Evolutionary conservation across 2,888 invertebrate species (phyloP).

Genomic region (Digitonthophagus gazella): DNA sequence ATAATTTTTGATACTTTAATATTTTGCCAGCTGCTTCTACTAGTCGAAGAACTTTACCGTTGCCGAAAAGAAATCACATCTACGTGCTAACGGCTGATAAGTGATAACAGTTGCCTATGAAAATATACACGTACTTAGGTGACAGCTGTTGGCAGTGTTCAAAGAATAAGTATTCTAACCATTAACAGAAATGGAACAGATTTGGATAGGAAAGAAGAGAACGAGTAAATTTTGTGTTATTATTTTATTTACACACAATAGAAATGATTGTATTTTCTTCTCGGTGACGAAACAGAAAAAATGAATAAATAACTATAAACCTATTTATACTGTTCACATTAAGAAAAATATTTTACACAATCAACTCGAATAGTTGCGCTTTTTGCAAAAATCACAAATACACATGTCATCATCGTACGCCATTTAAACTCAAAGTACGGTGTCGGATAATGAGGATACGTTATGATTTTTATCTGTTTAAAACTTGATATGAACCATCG

Average conservation of each 20-base stretch:
- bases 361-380: constrained; percentile 29
- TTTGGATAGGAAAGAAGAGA: neutral
- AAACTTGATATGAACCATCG: neutral
- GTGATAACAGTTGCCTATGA: too few species aligned
- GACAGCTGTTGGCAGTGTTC: too few species aligned
- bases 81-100: too few species aligned
- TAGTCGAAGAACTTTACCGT: too few species aligned
- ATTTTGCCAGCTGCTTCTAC: too few species aligned
- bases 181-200: neutral
- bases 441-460: neutral
- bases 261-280: constrained; percentile 39
- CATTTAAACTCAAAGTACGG: neutral
- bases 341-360: constrained; percentile 33
- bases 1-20: too few species aligned
- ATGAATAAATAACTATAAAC: constrained; percentile 40
- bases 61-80: too few species aligned
- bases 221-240: constrained; percentile 21
- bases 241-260: constrained; percentile 48
- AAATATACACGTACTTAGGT: too few species aligned
- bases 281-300: neutral
- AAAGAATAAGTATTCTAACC: too few species aligned
- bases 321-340: constrained; percentile 46
- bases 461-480: neutral
- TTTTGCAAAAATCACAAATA: constrained; percentile 47
- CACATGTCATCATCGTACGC: constrained; percentile 30